These are phyloP conservation scores for Spinus olivaceus DNA, from an alignment of 2,797 vertebrate species.

Conservation along the genomic window DNA sequence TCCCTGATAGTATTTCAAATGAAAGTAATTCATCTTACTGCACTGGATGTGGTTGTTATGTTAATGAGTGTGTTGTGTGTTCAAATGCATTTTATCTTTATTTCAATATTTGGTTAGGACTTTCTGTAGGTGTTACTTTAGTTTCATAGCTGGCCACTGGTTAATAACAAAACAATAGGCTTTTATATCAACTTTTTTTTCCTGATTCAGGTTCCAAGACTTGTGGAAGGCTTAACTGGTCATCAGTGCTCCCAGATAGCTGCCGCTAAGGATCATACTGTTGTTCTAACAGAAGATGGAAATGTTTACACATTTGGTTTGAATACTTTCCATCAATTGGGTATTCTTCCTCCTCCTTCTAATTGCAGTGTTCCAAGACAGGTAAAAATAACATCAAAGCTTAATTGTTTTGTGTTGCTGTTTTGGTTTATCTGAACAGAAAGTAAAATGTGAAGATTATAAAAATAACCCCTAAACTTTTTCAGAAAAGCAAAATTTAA, in stretches of 20 bases:
- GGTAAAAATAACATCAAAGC: slow-evolving; percentile 74
- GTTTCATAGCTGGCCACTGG: not conserved
- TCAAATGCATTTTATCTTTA: not conserved
- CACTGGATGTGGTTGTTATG: not conserved
- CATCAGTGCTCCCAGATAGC: slow-evolving; percentile 91
- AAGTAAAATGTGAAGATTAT: not conserved
- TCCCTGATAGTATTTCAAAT: not conserved
- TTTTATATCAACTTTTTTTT: not conserved
- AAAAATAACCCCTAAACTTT: not conserved
- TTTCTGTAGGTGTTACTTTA: not conserved
- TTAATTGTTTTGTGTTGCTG: not conserved
- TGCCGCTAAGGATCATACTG: slow-evolving; percentile 94
- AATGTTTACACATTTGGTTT: slow-evolving; percentile 93
- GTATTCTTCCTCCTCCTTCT: slow-evolving; percentile 85
- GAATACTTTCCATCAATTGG: slow-evolving; percentile 93
- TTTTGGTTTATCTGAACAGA: not conserved
- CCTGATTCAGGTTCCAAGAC: slow-evolving; percentile 83
- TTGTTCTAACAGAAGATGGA: slow-evolving; percentile 93
- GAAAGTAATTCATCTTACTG: not conserved
- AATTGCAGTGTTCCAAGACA: slow-evolving; percentile 90
- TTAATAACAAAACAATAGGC: not conserved
- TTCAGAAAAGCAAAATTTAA: not conserved
- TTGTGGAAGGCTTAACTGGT: slow-evolving; percentile 88
- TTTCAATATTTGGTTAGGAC: not conserved
- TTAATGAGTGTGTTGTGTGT: not conserved